A percentile compares a stretch with the other conserved stretches of the same genome.
Evolutionary conservation across 1,140 invertebrate genomes (phyloP).

Genomic region (Proctacanthus coquilletti): DNA sequence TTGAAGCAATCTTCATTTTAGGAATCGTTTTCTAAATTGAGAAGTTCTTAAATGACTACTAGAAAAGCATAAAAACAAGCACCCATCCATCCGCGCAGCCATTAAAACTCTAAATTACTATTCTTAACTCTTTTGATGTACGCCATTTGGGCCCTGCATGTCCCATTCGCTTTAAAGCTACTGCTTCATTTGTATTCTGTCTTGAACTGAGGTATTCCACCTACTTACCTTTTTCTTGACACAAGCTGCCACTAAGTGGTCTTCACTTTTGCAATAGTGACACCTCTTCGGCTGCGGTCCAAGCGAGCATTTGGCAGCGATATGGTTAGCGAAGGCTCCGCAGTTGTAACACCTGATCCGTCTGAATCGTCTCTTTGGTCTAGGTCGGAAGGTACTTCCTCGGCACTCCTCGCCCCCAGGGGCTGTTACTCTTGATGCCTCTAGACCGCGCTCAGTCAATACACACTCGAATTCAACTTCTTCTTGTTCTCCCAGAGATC

Average conservation of each 20-base stretch:
- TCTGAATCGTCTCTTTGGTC: slow-evolving; percentile 58
- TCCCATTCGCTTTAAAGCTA: too few relatives aligned
- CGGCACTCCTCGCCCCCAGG: slow-evolving; percentile 57
- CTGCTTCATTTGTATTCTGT: too few relatives aligned
- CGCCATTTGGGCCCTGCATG: too few relatives aligned
- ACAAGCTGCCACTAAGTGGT: slow-evolving; percentile 77
- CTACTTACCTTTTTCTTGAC: slow-evolving; percentile 32
- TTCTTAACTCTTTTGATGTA: too few relatives aligned
- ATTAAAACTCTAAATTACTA: too few relatives aligned
- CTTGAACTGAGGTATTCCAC: too few relatives aligned
- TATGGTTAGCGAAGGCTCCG: slow-evolving; percentile 79
- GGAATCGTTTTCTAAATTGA: too few relatives aligned
- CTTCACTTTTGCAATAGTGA: slow-evolving; percentile 70
- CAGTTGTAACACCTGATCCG: slow-evolving; percentile 88
- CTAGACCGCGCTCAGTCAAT: slow-evolving; percentile 65
- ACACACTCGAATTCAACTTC: slow-evolving; percentile 75
- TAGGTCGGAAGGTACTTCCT: slow-evolving; percentile 56
- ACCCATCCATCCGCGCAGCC: too few relatives aligned
- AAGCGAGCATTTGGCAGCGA: slow-evolving; percentile 70
- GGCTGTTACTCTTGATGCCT: slow-evolving; percentile 68
- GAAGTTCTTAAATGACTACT: too few relatives aligned
- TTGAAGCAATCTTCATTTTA: too few relatives aligned
- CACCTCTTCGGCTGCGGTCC: slow-evolving; percentile 79
- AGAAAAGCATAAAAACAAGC: too few relatives aligned
- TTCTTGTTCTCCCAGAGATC: slow-evolving; percentile 73